phyloP scores from a whole-genome alignment of 1,140 invertebrate species.

The Lordiphosa collinella region DNA sequence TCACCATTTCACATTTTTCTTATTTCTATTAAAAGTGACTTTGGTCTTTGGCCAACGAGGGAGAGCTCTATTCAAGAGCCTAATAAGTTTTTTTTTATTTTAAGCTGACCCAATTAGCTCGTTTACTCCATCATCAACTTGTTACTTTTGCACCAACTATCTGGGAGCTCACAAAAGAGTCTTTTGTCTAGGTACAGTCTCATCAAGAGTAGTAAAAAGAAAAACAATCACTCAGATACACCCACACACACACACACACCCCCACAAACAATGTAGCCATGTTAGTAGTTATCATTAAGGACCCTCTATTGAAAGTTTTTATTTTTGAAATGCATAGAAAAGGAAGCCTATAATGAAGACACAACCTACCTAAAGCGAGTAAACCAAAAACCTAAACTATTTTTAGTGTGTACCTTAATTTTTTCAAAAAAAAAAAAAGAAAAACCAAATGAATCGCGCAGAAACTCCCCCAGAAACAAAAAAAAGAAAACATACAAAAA shows the following conservation, averaged over 20 bases:
- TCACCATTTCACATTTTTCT: background rate
- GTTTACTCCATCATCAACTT: constrained; percentile 30
- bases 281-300: constrained; percentile 63
- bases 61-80: constrained; percentile 24
- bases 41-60: background rate
- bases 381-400: constrained; percentile 67
- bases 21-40: constrained; percentile 6
- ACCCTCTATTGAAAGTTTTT: constrained; percentile 55
- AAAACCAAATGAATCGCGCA: constrained; percentile 33
- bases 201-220: constrained; percentile 22
- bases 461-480: constrained; percentile 30
- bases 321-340: constrained; percentile 36
- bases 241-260: constrained; percentile 22
- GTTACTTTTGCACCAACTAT: constrained; percentile 21
- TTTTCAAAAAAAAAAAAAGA: constrained; percentile 32
- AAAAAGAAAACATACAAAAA: constrained; percentile 41
- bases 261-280: constrained; percentile 38
- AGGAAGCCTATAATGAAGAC: constrained; percentile 22
- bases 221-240: constrained; percentile 22
- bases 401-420: constrained; percentile 78
- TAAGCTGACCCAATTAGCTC: constrained; percentile 65
- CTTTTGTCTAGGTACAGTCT: constrained; percentile 40
- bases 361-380: constrained; percentile 71
- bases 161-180: constrained; percentile 41
- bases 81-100: constrained; percentile 58